Conservation (phyloP, 2,888 invertebrate genomes). For the Papilio elwesi region DNA sequence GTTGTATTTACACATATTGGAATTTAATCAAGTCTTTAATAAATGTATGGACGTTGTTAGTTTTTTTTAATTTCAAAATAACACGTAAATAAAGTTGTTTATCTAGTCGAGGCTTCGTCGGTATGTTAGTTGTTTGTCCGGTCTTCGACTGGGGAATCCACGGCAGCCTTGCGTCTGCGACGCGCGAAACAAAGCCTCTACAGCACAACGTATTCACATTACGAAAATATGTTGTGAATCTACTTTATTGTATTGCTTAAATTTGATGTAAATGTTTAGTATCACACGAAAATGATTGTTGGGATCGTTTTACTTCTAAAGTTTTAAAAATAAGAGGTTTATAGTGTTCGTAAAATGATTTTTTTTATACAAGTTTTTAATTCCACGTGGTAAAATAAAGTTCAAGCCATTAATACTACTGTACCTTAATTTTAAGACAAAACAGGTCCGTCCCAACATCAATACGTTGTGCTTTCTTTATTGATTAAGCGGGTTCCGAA, state of each 20-base stretch:
- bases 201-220: background rate
- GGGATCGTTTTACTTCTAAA: background rate
- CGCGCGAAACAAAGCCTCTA: constrained; percentile 12
- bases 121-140: constrained; percentile 41
- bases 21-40: background rate
- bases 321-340: too few relatives aligned
- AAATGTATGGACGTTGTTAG: background rate
- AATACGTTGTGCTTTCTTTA: background rate
- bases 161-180: constrained; percentile 28
- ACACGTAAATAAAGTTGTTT: constrained; percentile 34
- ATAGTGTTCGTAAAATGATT: too few relatives aligned
- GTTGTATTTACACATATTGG: too few relatives aligned
- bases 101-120: constrained; percentile 22
- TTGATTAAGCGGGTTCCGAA: constrained; percentile 22
- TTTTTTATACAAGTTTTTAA: too few relatives aligned
- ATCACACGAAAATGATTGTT: background rate
- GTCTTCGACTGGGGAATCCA: constrained; percentile 42
- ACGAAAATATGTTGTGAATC: constrained; percentile 17
- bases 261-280: background rate
- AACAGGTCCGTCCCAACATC: constrained; percentile 5
- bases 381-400: background rate
- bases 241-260: background rate
- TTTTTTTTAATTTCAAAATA: constrained; percentile 24
- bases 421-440: constrained; percentile 21
- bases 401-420: background rate